These are phyloP conservation scores for Hylyphantes graminicola DNA, from an alignment of 1,140 invertebrate species.

Conservation along the genomic window DNA sequence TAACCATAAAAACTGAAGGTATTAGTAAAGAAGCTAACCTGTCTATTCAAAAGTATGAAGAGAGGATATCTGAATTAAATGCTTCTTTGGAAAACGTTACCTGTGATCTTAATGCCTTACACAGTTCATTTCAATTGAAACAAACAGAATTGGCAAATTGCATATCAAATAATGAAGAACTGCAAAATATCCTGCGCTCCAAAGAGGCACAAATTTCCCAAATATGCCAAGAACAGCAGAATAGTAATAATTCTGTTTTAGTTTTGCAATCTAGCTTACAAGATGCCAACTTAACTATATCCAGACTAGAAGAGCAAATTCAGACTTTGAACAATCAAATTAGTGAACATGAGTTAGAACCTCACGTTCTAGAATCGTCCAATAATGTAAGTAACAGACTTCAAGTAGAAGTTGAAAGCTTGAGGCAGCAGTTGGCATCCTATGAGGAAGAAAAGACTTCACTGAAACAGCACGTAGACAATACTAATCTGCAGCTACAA, in stretches of 20 bases:
- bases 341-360: not conserved
- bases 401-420: conserved; percentile 26
- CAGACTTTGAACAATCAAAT: conserved; percentile 1
- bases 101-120: not conserved
- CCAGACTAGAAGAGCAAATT: conserved; percentile 19
- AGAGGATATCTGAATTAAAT: not conserved
- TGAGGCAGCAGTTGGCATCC: not conserved
- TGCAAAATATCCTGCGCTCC: not conserved
- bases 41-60: not conserved
- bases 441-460: conserved; percentile 30
- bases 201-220: conserved; percentile 5
- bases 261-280: not conserved
- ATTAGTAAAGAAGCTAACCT: not conserved
- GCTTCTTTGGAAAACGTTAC: not conserved
- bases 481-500: conserved; percentile 22
- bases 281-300: not conserved
- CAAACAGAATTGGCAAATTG: not conserved
- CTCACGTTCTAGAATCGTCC: conserved; percentile 23
- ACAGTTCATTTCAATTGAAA: not conserved
- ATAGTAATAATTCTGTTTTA: not conserved
- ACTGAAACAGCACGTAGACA: conserved; percentile 27
- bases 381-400: conserved; percentile 39
- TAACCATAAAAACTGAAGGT: not conserved
- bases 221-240: not conserved
- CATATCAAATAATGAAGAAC: not conserved